phyloP scores from a whole-genome alignment of 1,140 invertebrate species.

The Samia ricini region DNA sequence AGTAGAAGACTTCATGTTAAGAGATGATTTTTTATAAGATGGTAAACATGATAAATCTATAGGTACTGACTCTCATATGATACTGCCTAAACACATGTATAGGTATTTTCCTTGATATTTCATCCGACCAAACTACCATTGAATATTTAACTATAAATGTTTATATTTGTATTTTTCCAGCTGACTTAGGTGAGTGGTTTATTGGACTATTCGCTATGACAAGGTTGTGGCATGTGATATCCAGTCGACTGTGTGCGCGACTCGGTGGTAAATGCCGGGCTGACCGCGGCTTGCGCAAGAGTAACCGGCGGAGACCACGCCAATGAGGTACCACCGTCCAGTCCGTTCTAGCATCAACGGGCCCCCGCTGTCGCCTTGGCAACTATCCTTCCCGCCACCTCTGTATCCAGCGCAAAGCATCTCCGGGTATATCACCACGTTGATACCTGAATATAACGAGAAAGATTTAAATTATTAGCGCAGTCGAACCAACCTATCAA shows the following conservation, averaged over 20 bases:
- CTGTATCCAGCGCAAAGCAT: constrained; percentile 98
- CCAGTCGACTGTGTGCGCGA: constrained; percentile 96
- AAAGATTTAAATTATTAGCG: constrained; percentile 8
- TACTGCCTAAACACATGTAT: too few species aligned
- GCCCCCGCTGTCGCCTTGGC: constrained; percentile 91
- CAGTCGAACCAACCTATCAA: too few species aligned
- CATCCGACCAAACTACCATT: too few species aligned
- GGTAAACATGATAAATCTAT: too few species aligned
- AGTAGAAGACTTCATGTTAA: too few species aligned
- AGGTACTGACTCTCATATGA: too few species aligned
- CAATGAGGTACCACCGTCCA: constrained; percentile 89
- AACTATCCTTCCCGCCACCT: constrained; percentile 88
- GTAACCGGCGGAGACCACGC: constrained; percentile 95
- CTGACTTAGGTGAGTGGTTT: too few species aligned
- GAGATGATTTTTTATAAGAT: too few species aligned
- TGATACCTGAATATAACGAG: constrained; percentile 81
- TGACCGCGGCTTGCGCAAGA: constrained; percentile 94
- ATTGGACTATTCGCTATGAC: constrained; percentile 41
- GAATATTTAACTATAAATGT: too few species aligned
- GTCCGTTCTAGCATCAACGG: constrained; percentile 92
- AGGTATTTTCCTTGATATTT: too few species aligned
- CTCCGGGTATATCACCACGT: constrained; percentile 96
- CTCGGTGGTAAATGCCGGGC: constrained; percentile 95
- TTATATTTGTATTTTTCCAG: too few species aligned
- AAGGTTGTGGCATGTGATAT: constrained; percentile 82